A percentile compares a stretch with the other conserved stretches of the same genome.
phyloP scores from a whole-genome alignment of 2,113 vertebrate genomes.

The Indicator maculatus region DNA sequence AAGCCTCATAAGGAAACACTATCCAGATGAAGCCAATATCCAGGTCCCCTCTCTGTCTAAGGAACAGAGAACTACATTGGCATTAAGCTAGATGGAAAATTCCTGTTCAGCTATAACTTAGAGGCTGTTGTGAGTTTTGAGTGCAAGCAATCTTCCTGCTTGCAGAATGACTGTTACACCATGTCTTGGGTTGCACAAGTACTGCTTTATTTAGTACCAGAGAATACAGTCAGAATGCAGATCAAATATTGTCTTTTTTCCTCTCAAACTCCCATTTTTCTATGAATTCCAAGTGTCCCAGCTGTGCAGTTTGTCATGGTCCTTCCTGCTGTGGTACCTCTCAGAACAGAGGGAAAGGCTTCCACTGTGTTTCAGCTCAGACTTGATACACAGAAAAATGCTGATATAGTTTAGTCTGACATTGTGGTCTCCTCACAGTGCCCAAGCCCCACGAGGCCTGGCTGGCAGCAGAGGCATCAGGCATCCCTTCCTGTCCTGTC shows the following conservation, averaged over 20 bases:
- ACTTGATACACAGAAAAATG: background rate
- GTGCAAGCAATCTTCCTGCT: background rate
- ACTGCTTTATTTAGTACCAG: background rate
- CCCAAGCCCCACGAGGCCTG: background rate
- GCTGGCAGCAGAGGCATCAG: background rate
- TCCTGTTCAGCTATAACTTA: background rate
- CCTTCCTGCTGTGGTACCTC: background rate
- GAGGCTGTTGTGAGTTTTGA: background rate
- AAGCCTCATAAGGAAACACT: background rate
- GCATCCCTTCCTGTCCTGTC: background rate
- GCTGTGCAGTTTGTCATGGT: background rate
- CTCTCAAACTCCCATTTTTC: background rate
- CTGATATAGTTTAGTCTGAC: background rate
- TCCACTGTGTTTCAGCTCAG: background rate
- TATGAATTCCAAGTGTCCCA: background rate
- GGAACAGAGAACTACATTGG: rapidly evolving
- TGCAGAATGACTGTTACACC: background rate
- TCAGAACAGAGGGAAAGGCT: background rate
- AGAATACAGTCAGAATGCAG: background rate
- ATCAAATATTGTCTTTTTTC: background rate
- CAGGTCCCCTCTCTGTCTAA: background rate
- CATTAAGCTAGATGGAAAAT: background rate
- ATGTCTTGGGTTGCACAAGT: background rate
- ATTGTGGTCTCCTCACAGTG: background rate
- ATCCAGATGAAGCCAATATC: background rate